A percentile compares a stretch with the other conserved stretches of the same genome.
Evolutionary conservation across 1,140 invertebrate genomes (phyloP).

Genomic region (Apis cerana): DNA sequence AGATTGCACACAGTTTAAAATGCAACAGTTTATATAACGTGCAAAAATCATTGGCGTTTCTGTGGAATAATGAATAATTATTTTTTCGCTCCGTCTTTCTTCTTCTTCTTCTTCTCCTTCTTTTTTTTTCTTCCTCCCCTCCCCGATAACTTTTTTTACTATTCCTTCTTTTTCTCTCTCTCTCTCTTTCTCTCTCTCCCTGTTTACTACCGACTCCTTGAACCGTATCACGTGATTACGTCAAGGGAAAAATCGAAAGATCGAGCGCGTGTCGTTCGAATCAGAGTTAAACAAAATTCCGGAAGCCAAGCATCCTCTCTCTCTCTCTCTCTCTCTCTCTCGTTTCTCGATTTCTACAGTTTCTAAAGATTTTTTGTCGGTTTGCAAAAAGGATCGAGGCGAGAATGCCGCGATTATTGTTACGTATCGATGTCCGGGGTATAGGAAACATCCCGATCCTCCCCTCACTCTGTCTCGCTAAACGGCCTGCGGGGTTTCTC

Average conservation of each 20-base stretch:
- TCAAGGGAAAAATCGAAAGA: background rate
- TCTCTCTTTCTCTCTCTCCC: background rate
- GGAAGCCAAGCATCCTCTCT: constrained; percentile 10
- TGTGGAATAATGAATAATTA: background rate
- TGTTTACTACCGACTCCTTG: background rate
- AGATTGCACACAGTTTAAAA: constrained; percentile 13
- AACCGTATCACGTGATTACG: background rate
- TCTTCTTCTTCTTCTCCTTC: background rate
- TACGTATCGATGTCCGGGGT: constrained; percentile 26
- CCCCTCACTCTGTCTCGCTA: constrained; percentile 6
- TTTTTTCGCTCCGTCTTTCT: background rate
- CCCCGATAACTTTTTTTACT: background rate
- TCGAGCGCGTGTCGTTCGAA: background rate
- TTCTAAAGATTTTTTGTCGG: background rate
- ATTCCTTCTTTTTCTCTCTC: background rate
- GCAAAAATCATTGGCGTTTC: background rate
- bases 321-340: background rate
- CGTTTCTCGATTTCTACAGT: constrained; percentile 34
- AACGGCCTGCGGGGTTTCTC: constrained; percentile 55
- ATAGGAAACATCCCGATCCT: constrained; percentile 1
- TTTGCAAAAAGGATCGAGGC: background rate
- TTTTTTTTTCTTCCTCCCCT: too few species aligned
- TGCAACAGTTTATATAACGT: constrained; percentile 7
- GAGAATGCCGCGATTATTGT: background rate
- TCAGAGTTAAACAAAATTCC: background rate